These are phyloP conservation scores for Heterotilapia buettikoferi DNA, from an alignment of 2,113 vertebrate species.

Conservation along the genomic window DNA sequence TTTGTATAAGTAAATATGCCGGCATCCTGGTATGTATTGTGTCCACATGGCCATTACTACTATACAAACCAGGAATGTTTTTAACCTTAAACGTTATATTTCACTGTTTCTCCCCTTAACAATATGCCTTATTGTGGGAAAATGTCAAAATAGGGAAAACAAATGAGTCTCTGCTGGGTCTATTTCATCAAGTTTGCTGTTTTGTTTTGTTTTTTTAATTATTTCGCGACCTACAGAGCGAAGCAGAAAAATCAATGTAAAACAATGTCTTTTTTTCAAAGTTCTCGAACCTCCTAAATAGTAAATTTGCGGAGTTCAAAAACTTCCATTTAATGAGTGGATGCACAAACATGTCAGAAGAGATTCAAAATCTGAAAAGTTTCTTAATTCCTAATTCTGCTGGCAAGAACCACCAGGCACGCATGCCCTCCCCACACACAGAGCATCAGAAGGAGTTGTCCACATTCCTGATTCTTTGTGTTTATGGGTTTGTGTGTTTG, in stretches of 20 bases:
- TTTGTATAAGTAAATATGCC: neutral
- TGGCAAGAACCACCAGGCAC: neutral
- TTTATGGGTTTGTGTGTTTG: slow-evolving; percentile 2
- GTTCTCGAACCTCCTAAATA: neutral
- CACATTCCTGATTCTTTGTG: slow-evolving; percentile 37
- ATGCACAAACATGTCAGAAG: neutral
- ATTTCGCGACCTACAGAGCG: neutral
- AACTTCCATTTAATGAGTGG: neutral
- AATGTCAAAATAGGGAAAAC: neutral
- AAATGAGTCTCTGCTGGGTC: fast-evolving
- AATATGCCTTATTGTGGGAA: neutral
- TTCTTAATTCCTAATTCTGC: neutral
- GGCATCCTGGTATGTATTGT: neutral
- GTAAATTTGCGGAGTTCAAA: neutral
- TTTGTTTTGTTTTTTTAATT: neutral
- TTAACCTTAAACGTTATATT: neutral
- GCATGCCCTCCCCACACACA: neutral
- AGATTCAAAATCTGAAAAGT: neutral
- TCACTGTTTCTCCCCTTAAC: neutral
- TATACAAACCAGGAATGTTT: neutral
- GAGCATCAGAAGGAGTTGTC: slow-evolving; percentile 1
- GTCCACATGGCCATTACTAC: neutral
- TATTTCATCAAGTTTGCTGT: neutral
- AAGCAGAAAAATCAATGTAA: neutral
- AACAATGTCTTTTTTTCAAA: neutral